Base-by-base conservation (phyloP, 2,113 vertebrate genomes). In the Pipra filicauda region DNA sequence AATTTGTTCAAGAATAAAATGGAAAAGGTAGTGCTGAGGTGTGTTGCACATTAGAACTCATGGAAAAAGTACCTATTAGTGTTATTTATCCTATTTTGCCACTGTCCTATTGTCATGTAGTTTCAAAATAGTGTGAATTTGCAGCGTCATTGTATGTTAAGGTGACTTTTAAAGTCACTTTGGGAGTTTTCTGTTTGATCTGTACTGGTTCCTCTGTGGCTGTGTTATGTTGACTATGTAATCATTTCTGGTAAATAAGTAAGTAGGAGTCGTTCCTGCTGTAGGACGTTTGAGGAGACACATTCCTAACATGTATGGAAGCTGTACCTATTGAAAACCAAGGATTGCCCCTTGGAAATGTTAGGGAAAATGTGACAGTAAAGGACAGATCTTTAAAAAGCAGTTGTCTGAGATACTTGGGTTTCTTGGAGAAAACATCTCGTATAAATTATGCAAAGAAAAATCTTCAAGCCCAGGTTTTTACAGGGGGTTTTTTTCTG, bases 371-470 rank as follows among this genome's bases (percentile, higher is more conserved):
- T 66, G 27, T 15, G n/a, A 28, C 72, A 69, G 16, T 43, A 79
- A 76, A 51, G 21, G n/a, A 28, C 17, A 62, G 15, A 21, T 90
- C 66, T 74, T 5, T 57, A 49, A 79, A 79, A 96, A 94, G 59
- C 19, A 87, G 19, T 84, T 16, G 9, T 48, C 65, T 92, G 91
- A 96, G 66, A 58, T 88, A 82, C 15, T 8, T 52, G 41, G 58
- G 52, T 84, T 70, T 83, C 93, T 96, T 14, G 17, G 69, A 88
- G 93, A 93, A 91, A n/a, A 91, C 46, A 49, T 95, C 64, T 95
- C 22, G 3, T 82, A 88, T 96, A 54, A 92, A 74, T 88, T 39
- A 49, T 15, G 8, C 12, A 24, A 91, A 65, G 80, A 84, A 58
- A 88, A 80, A 43, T 64, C 18, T 64, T 12, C 6, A 70, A 95